These are phyloP conservation scores for Pristionchus arcanus DNA, from an alignment of 2,888 invertebrate genomes.

Conservation along the genomic window DNA sequence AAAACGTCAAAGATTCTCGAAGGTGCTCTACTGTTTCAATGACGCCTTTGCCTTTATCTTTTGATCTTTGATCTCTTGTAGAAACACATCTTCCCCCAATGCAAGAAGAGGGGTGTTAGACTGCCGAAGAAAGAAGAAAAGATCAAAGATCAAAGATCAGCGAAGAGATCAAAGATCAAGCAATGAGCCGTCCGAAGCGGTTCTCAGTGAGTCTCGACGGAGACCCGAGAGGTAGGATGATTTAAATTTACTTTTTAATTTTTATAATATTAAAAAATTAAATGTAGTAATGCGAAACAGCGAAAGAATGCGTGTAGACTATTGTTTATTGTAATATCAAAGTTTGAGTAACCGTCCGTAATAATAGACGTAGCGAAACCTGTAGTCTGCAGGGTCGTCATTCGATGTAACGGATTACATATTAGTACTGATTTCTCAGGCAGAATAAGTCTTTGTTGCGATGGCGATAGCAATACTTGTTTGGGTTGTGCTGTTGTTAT, in stretches of 20 bases:
- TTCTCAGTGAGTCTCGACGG: slow-evolving; percentile 35
- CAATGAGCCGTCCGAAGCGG: background rate
- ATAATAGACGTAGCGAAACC: too few species aligned
- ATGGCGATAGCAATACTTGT: too few species aligned
- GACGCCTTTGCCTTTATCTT: background rate
- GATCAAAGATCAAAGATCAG: background rate
- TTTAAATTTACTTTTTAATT: background rate
- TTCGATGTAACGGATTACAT: too few species aligned
- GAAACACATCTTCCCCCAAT: slow-evolving; percentile 48
- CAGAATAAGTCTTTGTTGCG: too few species aligned
- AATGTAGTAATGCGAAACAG: too few species aligned
- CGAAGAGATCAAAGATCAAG: slow-evolving; percentile 10
- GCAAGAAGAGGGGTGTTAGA: slow-evolving; percentile 44
- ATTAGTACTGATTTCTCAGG: too few species aligned
- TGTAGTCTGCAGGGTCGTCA: too few species aligned
- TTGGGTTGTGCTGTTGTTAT: too few species aligned
- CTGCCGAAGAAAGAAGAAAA: slow-evolving; percentile 36
- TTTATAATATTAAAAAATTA: background rate
- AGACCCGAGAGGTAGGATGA: slow-evolving; percentile 1
- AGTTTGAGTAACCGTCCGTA: too few species aligned
- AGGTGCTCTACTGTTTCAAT: background rate
- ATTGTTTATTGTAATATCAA: too few species aligned
- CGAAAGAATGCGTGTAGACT: too few species aligned
- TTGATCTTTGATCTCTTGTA: background rate
- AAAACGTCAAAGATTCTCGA: background rate